Evolutionary conservation across 2,888 invertebrate species (phyloP).

Genomic region (Tinea semifulvella): DNA sequence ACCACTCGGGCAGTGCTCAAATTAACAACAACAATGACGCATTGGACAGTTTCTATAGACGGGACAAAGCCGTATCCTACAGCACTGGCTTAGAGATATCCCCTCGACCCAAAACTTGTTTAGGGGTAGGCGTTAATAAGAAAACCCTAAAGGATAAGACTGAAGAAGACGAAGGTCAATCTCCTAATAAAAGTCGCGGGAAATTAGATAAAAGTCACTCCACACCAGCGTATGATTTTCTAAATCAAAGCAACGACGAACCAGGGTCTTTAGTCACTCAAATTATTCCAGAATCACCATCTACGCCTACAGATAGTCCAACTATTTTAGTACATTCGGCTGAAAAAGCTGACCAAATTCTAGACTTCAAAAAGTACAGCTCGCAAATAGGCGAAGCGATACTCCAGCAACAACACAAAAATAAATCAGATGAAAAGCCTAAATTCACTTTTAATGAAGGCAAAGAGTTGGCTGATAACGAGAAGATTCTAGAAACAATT

Average conservation of each 20-base stretch:
- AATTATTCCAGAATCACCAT: conserved; percentile 46
- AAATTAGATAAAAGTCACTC: conserved; percentile 82
- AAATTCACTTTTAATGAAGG: conserved; percentile 19
- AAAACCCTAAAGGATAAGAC: conserved; percentile 30
- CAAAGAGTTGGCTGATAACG: conserved; percentile 17
- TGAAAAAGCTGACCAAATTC: conserved; percentile 47
- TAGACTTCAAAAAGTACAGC: conserved; percentile 49
- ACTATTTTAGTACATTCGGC: conserved; percentile 28
- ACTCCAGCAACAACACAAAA: conserved; percentile 29
- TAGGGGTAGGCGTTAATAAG: conserved; percentile 48
- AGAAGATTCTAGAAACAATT: conserved; percentile 35
- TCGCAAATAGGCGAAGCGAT: conserved; percentile 46
- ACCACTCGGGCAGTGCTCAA: conserved; percentile 41
- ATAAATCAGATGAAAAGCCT: conserved; percentile 22
- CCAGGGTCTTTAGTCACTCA: conserved; percentile 28
- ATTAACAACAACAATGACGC: conserved; percentile 42
- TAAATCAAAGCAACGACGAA: conserved; percentile 31
- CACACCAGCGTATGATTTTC: conserved; percentile 81
- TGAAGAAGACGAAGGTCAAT: conserved; percentile 23
- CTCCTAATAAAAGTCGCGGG: conserved; percentile 24
- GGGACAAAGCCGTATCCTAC: conserved; percentile 82
- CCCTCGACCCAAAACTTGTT: conserved; percentile 73
- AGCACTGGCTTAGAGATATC: conserved; percentile 77
- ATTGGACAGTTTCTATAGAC: conserved; percentile 67
- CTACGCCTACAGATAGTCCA: conserved; percentile 28